These are phyloP conservation scores for Mylabris phalerata DNA, from an alignment of 1,140 invertebrate species.

Conservation along the genomic window DNA sequence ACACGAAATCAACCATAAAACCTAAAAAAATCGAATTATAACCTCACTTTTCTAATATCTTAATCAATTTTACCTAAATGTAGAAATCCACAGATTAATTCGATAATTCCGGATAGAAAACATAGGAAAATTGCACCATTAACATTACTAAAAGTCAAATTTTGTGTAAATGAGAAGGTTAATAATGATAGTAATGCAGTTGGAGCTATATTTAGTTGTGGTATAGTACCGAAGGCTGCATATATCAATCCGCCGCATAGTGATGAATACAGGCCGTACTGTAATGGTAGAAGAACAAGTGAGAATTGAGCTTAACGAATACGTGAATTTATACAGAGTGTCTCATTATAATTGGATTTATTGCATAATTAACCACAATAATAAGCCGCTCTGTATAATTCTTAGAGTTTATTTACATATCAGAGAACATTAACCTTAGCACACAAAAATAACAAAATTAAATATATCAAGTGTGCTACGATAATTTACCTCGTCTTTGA, in stretches of 20 bases:
- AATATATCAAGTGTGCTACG: no score
- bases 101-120: conserved; percentile 62
- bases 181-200: conserved; percentile 69
- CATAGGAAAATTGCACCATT: conserved; percentile 67
- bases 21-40: conserved; percentile 46
- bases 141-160: conserved; percentile 42
- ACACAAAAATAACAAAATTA: no score
- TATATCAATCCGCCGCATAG: conserved; percentile 79
- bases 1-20: conserved; percentile 81
- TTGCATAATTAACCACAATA: no score
- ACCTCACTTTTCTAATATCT: not conserved
- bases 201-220: conserved; percentile 77
- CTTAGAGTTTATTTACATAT: no score
- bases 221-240: conserved; percentile 71
- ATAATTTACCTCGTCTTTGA: no score
- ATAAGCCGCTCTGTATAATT: no score
- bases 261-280: conserved; percentile 82
- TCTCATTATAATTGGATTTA: no score
- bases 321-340: no score
- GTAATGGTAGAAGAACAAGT: conserved; percentile 36
- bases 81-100: conserved; percentile 62
- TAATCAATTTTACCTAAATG: conserved; percentile 49
- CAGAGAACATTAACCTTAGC: no score
- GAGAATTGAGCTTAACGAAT: not conserved
- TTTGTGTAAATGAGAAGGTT: conserved; percentile 57